Conservation (phyloP, 64 coral and sea anemone genomes). For the Pocillopora verrucosa region DNA sequence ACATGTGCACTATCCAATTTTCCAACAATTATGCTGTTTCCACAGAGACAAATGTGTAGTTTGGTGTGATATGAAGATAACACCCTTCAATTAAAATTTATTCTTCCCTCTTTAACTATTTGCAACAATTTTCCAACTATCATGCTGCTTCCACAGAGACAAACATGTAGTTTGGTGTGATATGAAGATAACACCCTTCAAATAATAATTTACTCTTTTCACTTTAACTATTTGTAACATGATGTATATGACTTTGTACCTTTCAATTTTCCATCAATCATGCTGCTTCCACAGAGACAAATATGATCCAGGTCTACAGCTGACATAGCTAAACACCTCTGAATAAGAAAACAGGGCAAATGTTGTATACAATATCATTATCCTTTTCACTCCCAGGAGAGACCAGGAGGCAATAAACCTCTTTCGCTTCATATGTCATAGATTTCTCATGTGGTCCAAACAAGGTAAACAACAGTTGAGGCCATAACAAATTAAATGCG, state of each 20-base stretch:
- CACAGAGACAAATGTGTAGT: conserved; percentile 20
- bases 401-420: not conserved
- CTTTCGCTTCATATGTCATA: no score
- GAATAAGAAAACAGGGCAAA: not conserved
- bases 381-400: no score
- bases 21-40: not conserved
- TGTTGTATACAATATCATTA: no score
- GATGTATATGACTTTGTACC: not conserved
- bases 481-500: no score
- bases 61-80: no score
- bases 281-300: conserved; percentile 34
- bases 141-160: conserved; percentile 20
- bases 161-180: not conserved
- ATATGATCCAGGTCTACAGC: conserved; percentile 16
- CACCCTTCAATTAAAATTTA: no score
- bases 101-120: no score
- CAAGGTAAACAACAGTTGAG: no score
- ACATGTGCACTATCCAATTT: not conserved
- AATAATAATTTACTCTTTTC: no score
- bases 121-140: not conserved
- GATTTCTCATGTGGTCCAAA: no score
- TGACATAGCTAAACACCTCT: conserved; percentile 12
- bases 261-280: conserved; percentile 2
- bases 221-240: no score
- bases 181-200: no score